Evolutionary conservation across 2,113 vertebrate species (phyloP).

Genomic region (Malurus melanocephalus): DNA sequence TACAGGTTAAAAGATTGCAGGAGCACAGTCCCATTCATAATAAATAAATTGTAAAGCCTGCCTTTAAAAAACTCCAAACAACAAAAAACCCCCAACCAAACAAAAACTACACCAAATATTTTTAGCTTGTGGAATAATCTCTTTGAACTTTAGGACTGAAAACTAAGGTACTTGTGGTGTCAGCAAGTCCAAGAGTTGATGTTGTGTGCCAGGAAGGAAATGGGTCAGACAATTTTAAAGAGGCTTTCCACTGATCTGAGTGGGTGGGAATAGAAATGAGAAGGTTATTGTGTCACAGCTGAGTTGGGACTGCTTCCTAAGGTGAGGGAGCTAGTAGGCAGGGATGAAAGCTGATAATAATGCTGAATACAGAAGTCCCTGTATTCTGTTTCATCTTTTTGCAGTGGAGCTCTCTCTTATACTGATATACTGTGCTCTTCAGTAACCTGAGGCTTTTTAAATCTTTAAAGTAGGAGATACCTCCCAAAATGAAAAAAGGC

Average conservation of each 20-base stretch:
- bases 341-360: background rate
- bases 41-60: background rate
- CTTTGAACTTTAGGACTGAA: background rate
- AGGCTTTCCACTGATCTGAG: background rate
- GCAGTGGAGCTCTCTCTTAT: accelerated
- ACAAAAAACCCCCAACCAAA: background rate
- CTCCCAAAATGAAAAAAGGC: background rate
- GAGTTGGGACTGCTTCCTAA: background rate
- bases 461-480: background rate
- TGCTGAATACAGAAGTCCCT: background rate
- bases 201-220: background rate
- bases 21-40: background rate
- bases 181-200: background rate
- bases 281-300: background rate
- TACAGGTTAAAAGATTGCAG: background rate
- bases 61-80: background rate
- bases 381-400: background rate
- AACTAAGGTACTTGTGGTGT: background rate
- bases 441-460: background rate
- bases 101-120: background rate
- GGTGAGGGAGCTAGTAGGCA: background rate
- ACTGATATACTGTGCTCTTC: background rate
- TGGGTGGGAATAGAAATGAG: background rate
- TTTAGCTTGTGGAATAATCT: background rate
- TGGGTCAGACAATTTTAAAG: background rate